A percentile compares a stretch with the other conserved stretches of the same genome.
Evolutionary conservation across 2,113 vertebrate genomes (phyloP).

Genomic region (Erpornis zantholeuca): DNA sequence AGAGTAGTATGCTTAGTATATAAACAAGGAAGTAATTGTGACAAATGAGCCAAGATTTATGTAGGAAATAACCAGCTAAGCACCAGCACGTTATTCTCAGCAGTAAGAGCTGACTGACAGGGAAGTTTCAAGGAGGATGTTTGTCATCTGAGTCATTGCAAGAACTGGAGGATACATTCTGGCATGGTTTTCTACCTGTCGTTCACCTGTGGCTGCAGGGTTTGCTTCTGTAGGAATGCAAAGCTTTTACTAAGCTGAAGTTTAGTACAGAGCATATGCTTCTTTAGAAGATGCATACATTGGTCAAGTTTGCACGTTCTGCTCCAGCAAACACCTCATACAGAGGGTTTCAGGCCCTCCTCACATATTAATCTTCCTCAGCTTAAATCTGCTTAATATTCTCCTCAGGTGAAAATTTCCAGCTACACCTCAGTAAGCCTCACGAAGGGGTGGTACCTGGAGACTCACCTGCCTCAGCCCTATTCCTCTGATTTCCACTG

Average conservation of each 20-base stretch:
- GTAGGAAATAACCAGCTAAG: not conserved
- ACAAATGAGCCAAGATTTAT: not conserved
- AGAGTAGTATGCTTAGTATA: not conserved
- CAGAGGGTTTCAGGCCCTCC: not conserved
- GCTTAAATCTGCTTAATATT: not conserved
- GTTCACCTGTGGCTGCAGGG: not conserved
- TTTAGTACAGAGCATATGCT: not conserved
- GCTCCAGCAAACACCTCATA: not conserved
- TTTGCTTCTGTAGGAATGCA: not conserved
- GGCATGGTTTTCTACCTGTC: not conserved
- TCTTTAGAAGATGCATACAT: not conserved
- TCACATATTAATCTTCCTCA: not conserved
- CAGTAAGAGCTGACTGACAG: not conserved
- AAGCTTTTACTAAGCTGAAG: not conserved
- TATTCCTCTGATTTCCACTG: not conserved
- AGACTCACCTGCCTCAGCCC: not conserved
- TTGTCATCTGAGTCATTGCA: not conserved
- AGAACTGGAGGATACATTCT: not conserved
- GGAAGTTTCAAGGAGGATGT: not conserved
- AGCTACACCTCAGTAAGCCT: not conserved
- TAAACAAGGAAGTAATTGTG: not conserved
- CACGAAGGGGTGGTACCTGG: fast-evolving
- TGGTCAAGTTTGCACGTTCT: not conserved
- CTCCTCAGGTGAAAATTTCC: not conserved
- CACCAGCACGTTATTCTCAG: not conserved